phyloP scores from a whole-genome alignment of 2,113 vertebrate genomes.

The Paradisaea rubra region DNA sequence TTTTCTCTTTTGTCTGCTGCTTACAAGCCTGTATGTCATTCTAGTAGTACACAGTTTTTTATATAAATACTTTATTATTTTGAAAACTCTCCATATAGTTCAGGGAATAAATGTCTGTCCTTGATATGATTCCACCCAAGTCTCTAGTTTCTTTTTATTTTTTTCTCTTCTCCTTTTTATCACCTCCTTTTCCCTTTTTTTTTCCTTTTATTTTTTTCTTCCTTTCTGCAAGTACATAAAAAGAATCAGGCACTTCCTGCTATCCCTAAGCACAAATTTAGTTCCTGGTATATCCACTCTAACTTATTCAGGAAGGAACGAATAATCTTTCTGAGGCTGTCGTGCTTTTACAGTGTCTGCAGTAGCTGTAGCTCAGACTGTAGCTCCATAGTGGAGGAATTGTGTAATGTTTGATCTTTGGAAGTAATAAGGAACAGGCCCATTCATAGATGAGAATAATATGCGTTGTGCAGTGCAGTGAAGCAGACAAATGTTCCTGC shows the following conservation, averaged over 20 bases:
- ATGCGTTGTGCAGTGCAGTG: background rate
- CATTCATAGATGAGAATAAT: conserved; percentile 36
- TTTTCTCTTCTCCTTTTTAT: background rate
- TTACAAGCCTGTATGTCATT: background rate
- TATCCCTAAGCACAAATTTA: background rate
- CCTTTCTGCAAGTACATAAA: background rate
- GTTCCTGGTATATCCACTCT: background rate
- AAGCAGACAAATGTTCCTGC: background rate
- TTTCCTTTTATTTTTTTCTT: background rate
- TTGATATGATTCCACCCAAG: background rate
- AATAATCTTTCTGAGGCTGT: background rate
- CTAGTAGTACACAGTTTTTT: background rate
- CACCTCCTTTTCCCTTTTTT: background rate
- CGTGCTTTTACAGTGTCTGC: background rate
- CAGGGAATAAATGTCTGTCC: background rate
- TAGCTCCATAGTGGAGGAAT: background rate
- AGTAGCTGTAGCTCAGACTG: background rate
- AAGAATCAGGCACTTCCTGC: background rate
- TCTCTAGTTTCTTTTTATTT: background rate
- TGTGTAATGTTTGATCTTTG: conserved; percentile 24
- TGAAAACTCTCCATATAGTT: background rate
- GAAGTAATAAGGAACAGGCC: background rate
- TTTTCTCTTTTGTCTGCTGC: background rate
- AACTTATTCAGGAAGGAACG: conserved; percentile 43
- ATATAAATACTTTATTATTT: background rate